phyloP scores from a whole-genome alignment of 2,888 invertebrate species.

The Baccha elongata region DNA sequence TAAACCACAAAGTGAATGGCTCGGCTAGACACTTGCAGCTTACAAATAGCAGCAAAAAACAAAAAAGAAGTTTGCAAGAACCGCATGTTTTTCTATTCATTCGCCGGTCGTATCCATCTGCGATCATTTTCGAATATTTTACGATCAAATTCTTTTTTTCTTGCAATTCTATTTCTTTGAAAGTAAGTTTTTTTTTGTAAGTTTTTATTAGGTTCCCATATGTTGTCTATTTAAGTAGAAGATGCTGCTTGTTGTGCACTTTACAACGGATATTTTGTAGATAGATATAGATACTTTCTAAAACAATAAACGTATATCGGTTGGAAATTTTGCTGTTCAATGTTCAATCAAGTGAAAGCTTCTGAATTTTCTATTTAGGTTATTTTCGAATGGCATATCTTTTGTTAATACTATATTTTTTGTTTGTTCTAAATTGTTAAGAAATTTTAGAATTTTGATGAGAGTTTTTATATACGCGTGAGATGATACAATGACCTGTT shows the following conservation, averaged over 20 bases:
- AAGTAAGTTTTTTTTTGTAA: neutral
- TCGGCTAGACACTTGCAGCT: constrained; percentile 40
- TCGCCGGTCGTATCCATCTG: constrained; percentile 35
- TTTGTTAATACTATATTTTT: neutral
- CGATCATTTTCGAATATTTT: constrained; percentile 63
- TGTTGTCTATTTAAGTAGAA: constrained; percentile 38
- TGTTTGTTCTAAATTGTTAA: too few species aligned
- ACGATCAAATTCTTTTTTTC: constrained; percentile 52
- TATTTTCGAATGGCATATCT: constrained; percentile 59
- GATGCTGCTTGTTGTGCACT: constrained; percentile 41
- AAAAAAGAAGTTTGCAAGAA: constrained; percentile 44
- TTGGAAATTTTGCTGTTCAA: constrained; percentile 18
- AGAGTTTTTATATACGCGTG: too few species aligned
- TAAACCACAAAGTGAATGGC: constrained; percentile 66
- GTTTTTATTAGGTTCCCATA: constrained; percentile 49
- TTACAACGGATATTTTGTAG: constrained; percentile 39
- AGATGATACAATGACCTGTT: too few species aligned
- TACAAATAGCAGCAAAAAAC: neutral
- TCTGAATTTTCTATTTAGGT: constrained; percentile 66
- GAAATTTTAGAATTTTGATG: too few species aligned
- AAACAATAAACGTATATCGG: constrained; percentile 51
- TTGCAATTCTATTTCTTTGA: constrained; percentile 21
- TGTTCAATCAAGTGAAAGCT: constrained; percentile 67
- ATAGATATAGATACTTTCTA: constrained; percentile 71
- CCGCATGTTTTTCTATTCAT: constrained; percentile 39